A percentile compares a stretch with the other conserved stretches of the same genome.
Evolutionary conservation across 2,888 invertebrate species (phyloP).

Genomic region (Limnephilus rhombicus): DNA sequence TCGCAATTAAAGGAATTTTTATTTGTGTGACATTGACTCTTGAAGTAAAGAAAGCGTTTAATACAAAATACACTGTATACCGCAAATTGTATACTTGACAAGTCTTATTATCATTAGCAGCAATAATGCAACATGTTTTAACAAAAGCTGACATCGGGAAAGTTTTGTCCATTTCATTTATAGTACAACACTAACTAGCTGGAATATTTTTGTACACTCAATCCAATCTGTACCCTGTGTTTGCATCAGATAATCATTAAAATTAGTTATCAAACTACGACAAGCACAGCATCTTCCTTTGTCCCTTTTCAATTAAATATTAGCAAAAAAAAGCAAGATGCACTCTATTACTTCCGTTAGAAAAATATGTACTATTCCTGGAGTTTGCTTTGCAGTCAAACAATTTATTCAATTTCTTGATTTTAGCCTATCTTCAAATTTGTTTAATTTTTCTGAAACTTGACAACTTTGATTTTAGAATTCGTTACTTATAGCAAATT

Average conservation of each 20-base stretch:
- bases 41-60: constrained; percentile 18
- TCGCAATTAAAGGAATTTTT: constrained; percentile 24
- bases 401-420: too few relatives aligned
- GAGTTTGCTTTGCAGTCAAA: too few relatives aligned
- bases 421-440: not conserved
- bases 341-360: too few relatives aligned
- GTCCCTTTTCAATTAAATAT: not conserved
- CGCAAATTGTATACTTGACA: constrained; percentile 25
- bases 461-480: not conserved
- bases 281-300: not conserved
- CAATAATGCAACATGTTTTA: constrained; percentile 42
- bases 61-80: constrained; percentile 34
- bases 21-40: constrained; percentile 41
- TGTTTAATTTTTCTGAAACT: not conserved
- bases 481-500: not conserved
- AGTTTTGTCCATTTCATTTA: not conserved
- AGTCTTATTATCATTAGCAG: constrained; percentile 28
- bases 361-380: too few relatives aligned
- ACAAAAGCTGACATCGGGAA: constrained; percentile 12
- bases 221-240: not conserved
- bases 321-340: not conserved
- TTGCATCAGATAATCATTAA: not conserved
- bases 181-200: not conserved
- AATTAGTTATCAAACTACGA: not conserved
- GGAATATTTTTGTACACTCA: not conserved